Evolutionary conservation across 2,113 vertebrate genomes (phyloP).

Genomic region (Myrmecobius fasciatus): DNA sequence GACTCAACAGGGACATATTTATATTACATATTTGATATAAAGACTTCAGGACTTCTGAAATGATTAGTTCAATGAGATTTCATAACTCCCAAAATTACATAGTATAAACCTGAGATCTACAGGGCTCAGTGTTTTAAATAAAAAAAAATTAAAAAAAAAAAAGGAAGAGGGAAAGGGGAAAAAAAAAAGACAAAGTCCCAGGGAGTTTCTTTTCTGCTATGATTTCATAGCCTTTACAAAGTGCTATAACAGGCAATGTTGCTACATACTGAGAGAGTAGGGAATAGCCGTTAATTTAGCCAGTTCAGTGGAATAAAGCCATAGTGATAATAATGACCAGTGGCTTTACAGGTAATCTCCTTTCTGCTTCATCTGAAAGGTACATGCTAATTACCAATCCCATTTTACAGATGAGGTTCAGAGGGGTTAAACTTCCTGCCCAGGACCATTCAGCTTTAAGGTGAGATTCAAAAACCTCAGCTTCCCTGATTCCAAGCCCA

Average conservation of each 20-base stretch:
- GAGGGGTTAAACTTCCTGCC: not conserved
- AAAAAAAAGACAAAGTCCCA: not conserved
- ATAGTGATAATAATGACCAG: not conserved
- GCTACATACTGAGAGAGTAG: not conserved
- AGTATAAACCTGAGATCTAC: not conserved
- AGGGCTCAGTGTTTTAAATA: not conserved
- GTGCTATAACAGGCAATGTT: not conserved
- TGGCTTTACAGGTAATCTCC: not conserved
- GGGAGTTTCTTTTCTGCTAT: not conserved
- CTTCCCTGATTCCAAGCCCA: not conserved
- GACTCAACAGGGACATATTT: not conserved
- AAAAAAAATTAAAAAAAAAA: not conserved
- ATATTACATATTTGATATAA: not conserved
- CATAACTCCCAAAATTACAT: conserved; percentile 6
- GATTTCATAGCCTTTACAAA: not conserved
- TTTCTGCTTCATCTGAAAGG: not conserved
- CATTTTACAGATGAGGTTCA: not conserved
- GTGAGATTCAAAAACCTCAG: no score
- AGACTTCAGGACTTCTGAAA: not conserved
- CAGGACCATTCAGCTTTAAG: not conserved
- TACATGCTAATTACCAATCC: not conserved
- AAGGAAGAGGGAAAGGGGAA: not conserved
- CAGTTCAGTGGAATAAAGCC: not conserved
- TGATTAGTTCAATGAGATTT: not conserved
- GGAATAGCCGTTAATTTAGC: not conserved